Conservation (phyloP, 2,888 invertebrate species). For the Ernsta delagoae region DNA sequence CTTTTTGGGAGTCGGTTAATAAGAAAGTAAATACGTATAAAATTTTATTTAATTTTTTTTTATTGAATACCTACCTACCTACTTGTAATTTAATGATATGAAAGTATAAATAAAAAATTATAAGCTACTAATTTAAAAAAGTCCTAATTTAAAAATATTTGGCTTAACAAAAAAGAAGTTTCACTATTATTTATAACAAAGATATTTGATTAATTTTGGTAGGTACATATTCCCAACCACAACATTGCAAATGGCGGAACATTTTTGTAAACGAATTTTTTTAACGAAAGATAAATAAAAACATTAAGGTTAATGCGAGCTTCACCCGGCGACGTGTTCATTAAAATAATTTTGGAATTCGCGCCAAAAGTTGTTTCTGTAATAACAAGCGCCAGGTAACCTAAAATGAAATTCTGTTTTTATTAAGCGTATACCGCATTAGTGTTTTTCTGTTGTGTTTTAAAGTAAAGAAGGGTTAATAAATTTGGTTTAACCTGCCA, state of each 20-base stretch:
- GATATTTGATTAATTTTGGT: too few relatives aligned
- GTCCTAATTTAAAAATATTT: too few relatives aligned
- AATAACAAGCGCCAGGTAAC: neutral
- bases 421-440: neutral
- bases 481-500: too few relatives aligned
- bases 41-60: too few relatives aligned
- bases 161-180: too few relatives aligned
- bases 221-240: neutral
- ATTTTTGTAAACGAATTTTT: neutral
- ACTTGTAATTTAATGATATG: too few relatives aligned
- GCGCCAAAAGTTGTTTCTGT: slow-evolving; percentile 9
- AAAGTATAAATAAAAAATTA: too few relatives aligned
- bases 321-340: slow-evolving; percentile 13
- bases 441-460: neutral
- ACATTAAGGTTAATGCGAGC: slow-evolving; percentile 1
- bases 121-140: too few relatives aligned
- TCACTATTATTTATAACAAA: neutral
- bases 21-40: too few relatives aligned
- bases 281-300: slow-evolving; percentile 17
- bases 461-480: too few relatives aligned
- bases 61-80: too few relatives aligned
- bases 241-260: neutral
- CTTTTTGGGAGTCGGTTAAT: too few relatives aligned
- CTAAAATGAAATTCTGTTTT: neutral
- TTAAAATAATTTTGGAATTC: slow-evolving; percentile 15